Conservation (phyloP, 2,888 invertebrate genomes). For the Salpingus planirostris region DNA sequence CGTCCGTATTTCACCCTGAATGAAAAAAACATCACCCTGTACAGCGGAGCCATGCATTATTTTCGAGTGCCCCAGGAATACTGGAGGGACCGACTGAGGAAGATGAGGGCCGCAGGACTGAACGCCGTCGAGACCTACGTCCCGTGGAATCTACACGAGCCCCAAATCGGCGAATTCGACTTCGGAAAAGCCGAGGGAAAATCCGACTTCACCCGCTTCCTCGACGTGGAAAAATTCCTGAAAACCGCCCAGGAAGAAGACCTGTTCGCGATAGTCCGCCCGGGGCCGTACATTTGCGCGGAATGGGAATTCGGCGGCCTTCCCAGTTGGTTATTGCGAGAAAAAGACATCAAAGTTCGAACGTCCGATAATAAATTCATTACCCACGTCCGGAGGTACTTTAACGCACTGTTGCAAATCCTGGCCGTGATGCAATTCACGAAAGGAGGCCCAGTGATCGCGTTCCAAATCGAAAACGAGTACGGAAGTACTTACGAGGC, state of each 20-base stretch:
- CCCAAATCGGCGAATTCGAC: constrained; percentile 40
- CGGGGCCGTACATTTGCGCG: constrained; percentile 88
- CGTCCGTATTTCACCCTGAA: constrained; percentile 39
- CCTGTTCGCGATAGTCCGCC: constrained; percentile 69
- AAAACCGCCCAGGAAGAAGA: constrained; percentile 55
- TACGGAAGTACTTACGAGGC: constrained; percentile 61
- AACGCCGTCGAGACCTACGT: constrained; percentile 80
- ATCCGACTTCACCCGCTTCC: constrained; percentile 45
- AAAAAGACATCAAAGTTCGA: constrained; percentile 43
- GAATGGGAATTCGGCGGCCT: constrained; percentile 64
- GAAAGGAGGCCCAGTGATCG: constrained; percentile 75
- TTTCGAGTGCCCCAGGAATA: constrained; percentile 69
- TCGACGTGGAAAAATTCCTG: constrained; percentile 57
- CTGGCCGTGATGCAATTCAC: constrained; percentile 44
- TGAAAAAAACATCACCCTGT: constrained; percentile 38
- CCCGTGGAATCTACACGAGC: constrained; percentile 85
- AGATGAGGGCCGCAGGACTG: constrained; percentile 72
- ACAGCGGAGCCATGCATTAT: constrained; percentile 66
- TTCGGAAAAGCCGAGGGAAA: constrained; percentile 58
- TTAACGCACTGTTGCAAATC: constrained; percentile 57
- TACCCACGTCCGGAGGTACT: constrained; percentile 44
- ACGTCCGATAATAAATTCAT: constrained; percentile 38
- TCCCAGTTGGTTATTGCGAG: constrained; percentile 35
- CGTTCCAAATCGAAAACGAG: constrained; percentile 84
- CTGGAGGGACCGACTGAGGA: constrained; percentile 71